Evolutionary conservation across 64 coral and sea anemone species (phyloP), one percentile per base, ranked within the genome.

Genomic region (Dendronephthya gigantea): DNA sequence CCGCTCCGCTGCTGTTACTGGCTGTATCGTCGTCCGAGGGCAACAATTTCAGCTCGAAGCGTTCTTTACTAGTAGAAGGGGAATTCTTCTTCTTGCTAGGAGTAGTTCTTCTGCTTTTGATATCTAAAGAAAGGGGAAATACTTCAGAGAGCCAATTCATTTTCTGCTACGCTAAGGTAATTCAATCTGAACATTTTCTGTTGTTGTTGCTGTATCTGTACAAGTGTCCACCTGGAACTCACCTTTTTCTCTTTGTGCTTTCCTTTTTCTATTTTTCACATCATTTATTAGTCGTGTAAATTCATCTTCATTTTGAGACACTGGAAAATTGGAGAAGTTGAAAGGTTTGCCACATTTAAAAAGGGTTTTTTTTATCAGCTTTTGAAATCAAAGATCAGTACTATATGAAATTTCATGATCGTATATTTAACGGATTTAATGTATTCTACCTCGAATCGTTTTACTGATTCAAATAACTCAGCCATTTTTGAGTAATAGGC

Each of bases 281-380:
- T 92, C 90, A 85, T 74, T 81, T 43, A 96, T 92, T 9, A 96
- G 68, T 55, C 92, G 89, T 19, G 83, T 65, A 82, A 96, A 96
- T 7, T 92, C 84, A 28, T 50, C 37, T n/a, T 96, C 19, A 48
- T 96, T 89, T n/a, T 92, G 48, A 36, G 83, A 76, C 83, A 96
- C 93, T 94, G 41, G 52, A 11, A 49, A 88, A 50, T 76, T 62
- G 19, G 25, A 62, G 25, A 62, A n/a, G 5, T 23, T 22, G 6
- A 62, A 62, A 1, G 0, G 55, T 62, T 15, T 6, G 41, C 41
- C 41, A 45, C 41, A 4, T n/a, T n/a, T n/a, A 52, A 8, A 52
- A 52, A 52, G 1, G 1, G 3, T 15, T 62, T 62, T 7, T 15
- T 62, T 62, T 0, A n/a, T n/a, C 55, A 62, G 55, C 13, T 8